These are phyloP conservation scores for Gymnothorax javanicus DNA, from an alignment of 2,797 vertebrate genomes.

Conservation along the genomic window DNA sequence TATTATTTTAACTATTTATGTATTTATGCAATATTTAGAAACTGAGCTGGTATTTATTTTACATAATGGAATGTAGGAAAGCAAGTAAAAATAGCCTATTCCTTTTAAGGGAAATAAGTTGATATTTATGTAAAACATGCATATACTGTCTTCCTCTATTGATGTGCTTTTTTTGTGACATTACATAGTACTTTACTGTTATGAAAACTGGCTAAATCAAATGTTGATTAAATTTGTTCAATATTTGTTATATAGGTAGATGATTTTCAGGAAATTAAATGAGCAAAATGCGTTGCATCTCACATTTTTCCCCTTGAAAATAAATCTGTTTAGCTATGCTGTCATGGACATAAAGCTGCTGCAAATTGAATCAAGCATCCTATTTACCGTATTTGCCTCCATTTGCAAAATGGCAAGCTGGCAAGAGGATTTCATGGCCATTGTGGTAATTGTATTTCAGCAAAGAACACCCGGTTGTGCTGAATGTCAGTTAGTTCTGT, in stretches of 20 bases:
- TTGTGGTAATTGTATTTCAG: background rate
- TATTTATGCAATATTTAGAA: too few species aligned
- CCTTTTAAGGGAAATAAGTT: background rate
- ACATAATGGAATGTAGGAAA: too few species aligned
- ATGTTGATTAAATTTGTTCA: background rate
- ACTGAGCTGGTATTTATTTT: too few species aligned
- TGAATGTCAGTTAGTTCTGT: background rate
- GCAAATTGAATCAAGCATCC: constrained; percentile 12
- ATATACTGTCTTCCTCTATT: background rate
- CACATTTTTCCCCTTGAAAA: background rate
- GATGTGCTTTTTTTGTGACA: background rate
- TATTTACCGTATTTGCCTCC: background rate
- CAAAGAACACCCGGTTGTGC: background rate
- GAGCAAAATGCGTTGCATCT: background rate
- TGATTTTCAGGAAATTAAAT: constrained; percentile 7
- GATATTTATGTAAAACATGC: background rate
- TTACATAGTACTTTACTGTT: background rate
- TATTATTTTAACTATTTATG: too few species aligned
- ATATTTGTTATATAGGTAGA: background rate
- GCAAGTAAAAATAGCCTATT: background rate
- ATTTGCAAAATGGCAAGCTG: constrained; percentile 6
- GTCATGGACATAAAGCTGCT: background rate
- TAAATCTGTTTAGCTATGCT: constrained; percentile 12
- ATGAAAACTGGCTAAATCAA: background rate
- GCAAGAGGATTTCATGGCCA: background rate